A percentile compares a stretch with the other conserved stretches of the same genome.
phyloP scores from a whole-genome alignment of 2,797 vertebrate genomes.

The Euphonia xanthogaster region DNA sequence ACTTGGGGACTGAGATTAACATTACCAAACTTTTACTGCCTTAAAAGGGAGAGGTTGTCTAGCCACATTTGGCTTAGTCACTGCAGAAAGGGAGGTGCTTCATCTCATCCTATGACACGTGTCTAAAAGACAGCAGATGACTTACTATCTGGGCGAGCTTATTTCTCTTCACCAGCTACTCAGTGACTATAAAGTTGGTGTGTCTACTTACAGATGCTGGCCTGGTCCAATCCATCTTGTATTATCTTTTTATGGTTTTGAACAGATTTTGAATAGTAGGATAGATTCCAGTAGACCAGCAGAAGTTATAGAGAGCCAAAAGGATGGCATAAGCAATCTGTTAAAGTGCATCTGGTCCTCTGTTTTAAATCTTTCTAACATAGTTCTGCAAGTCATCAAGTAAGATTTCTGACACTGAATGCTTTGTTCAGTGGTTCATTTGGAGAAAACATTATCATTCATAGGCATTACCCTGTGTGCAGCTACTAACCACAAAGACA shows the following conservation, averaged over 20 bases:
- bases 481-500: background rate
- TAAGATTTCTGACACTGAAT: background rate
- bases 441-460: background rate
- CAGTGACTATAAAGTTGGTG: background rate
- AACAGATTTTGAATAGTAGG: background rate
- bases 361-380: background rate
- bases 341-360: background rate
- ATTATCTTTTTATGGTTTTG: background rate
- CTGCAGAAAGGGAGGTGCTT: background rate
- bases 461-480: background rate
- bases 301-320: background rate
- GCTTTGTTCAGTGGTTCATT: background rate
- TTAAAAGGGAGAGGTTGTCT: background rate
- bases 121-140: background rate
- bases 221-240: background rate
- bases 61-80: background rate
- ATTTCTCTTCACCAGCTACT: background rate
- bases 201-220: background rate
- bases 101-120: background rate
- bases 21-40: background rate
- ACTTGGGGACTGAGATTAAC: background rate
- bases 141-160: background rate
- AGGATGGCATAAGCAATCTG: background rate
- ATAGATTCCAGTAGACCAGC: background rate
- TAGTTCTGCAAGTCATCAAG: background rate